Base-by-base conservation (phyloP, 2,888 invertebrate species). In the Omphaloscelis lunosa region DNA sequence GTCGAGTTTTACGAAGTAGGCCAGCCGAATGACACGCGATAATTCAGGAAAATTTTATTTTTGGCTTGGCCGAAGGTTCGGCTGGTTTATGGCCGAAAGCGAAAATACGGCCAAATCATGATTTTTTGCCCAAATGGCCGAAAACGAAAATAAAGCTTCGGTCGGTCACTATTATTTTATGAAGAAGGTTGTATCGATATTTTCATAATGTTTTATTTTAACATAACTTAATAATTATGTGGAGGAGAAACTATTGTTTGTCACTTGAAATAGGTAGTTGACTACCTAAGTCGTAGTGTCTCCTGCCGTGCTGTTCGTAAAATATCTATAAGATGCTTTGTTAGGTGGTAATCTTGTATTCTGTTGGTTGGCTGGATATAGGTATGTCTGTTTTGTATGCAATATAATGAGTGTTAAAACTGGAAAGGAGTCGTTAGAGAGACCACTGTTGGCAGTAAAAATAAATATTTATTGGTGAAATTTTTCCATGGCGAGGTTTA, bases 181-280 rank as follows among this genome's bases (percentile, higher is more conserved):
- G 62, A 41, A 45, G 69, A 48, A 80, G 59, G 71, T 71, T 77
- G 59, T 39, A 69, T 84, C 27, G 61, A 71, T 72, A 77, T 65
- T 56, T 48, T 48, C 27, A 11, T 17, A 53, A 34, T 48, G 17
- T 34, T 51, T 59, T 29, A 7, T 48, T 58, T 68, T 51, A 23
- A 72, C n/a, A 68, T 27, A 23, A 20, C 3, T 39, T 59, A 5
- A n/a, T 27, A 45, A 15, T 59, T 20, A 41, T 41, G 4, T 17
- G 12, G 11, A 48, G 41, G 17, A 59, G 34, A 71, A 41, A 66
- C 15, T 6, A 53, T 70, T 75, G 23, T 39, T 53, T 72, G 34
- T 51, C 41, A 61, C 7, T 65, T 34, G 20, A 12, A 65, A 34
- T 34, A 34, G 34, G 51, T 51, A 17, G 17, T 17, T 23, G 12